These are phyloP conservation scores for Amblyornis subalaris DNA, from an alignment of 2,113 vertebrate species.

Conservation along the genomic window DNA sequence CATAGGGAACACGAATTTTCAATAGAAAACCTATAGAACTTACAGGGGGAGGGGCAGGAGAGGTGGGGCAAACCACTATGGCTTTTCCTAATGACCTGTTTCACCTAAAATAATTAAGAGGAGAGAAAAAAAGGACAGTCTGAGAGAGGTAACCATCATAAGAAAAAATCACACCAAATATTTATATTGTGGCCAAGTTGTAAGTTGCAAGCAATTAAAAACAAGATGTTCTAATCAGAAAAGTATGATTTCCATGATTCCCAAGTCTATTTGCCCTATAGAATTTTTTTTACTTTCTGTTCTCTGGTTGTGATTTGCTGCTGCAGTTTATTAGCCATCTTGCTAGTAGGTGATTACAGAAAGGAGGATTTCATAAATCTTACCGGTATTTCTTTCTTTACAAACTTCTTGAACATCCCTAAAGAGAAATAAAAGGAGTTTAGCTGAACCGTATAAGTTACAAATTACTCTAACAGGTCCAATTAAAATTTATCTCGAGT, in stretches of 20 bases:
- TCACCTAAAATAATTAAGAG: neutral
- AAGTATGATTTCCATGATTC: neutral
- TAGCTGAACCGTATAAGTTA: neutral
- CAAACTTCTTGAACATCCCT: conserved; percentile 21
- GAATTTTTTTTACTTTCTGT: neutral
- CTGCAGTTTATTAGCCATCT: neutral
- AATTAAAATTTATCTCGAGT: conserved; percentile 49
- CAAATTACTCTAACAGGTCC: conserved; percentile 15
- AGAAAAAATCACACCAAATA: neutral
- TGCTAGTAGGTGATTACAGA: neutral
- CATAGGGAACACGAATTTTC: neutral
- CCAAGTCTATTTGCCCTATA: neutral
- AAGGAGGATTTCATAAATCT: conserved; percentile 7
- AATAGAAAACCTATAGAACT: neutral
- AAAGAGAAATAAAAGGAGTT: conserved; percentile 35
- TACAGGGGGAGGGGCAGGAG: neutral
- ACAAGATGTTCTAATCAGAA: neutral
- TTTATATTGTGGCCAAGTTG: neutral
- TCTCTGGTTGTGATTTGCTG: neutral
- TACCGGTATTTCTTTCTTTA: neutral
- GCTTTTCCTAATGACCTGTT: neutral
- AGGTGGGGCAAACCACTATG: neutral
- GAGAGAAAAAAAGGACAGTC: neutral
- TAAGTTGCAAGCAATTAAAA: neutral
- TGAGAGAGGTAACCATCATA: neutral